Evolutionary conservation across 2,797 vertebrate genomes (phyloP).

Genomic region (Oreortyx pictus): DNA sequence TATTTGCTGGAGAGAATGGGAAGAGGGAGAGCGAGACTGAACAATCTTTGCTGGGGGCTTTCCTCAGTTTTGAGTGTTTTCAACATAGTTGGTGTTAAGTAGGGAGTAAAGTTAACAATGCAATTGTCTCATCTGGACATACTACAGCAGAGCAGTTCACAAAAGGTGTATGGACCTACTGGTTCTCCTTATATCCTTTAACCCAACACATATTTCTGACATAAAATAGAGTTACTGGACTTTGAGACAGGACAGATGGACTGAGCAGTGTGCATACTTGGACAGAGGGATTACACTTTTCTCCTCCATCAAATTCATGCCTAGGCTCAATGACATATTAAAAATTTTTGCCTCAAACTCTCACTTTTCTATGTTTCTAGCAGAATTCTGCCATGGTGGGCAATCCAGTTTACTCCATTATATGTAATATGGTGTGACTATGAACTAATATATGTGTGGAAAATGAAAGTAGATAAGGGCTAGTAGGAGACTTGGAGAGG

Average conservation of each 20-base stretch:
- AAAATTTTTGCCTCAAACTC: not conserved
- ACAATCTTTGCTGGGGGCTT: not conserved
- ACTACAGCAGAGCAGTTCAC: accelerated
- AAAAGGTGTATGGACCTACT: not conserved
- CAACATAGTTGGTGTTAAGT: not conserved
- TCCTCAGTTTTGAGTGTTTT: not conserved
- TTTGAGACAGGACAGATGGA: not conserved
- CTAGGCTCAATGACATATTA: not conserved
- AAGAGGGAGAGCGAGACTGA: not conserved
- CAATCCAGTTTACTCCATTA: not conserved
- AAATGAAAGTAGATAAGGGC: not conserved
- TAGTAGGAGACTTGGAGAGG: not conserved
- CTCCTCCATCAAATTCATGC: not conserved
- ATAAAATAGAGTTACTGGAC: not conserved
- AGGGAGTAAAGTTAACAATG: not conserved
- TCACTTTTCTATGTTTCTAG: not conserved
- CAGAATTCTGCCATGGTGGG: not conserved
- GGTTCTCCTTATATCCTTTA: not conserved
- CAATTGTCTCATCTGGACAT: not conserved
- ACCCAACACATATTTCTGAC: not conserved
- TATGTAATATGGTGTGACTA: not conserved
- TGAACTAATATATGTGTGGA: not conserved
- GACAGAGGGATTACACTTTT: not conserved
- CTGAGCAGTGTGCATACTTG: not conserved
- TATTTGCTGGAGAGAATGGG: not conserved